A percentile compares a stretch with the other conserved stretches of the same genome.
These are phyloP conservation scores for Agrotis clavis DNA, from an alignment of 2,888 invertebrate species.

Conservation along the genomic window DNA sequence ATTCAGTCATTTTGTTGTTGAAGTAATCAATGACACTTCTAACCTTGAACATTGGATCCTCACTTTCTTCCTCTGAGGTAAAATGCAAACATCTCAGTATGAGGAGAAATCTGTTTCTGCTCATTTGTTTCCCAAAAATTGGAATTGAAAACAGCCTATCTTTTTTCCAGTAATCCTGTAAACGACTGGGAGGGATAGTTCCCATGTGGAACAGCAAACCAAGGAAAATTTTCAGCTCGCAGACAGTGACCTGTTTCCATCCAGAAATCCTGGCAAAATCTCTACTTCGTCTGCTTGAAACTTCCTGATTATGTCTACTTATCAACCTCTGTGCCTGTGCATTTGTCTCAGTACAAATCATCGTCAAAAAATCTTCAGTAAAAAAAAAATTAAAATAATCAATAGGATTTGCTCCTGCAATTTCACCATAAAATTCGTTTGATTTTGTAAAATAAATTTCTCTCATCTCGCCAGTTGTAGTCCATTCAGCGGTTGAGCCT, in stretches of 20 bases:
- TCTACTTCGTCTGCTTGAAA: conserved; percentile 1
- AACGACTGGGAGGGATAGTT: conserved; percentile 4
- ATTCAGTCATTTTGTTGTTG: conserved; percentile 62
- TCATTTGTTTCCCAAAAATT: conserved; percentile 19
- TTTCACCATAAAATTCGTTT: conserved; percentile 9
- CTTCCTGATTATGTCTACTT: not conserved
- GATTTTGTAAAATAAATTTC: conserved; percentile 3
- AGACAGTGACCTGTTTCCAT: not conserved
- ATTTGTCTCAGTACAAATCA: conserved; percentile 23
- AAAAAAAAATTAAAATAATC: conserved; percentile 22
- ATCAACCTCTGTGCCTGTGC: conserved; percentile 11
- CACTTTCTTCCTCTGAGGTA: conserved; percentile 64
- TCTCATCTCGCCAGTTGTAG: not conserved
- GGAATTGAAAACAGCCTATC: conserved; percentile 2
- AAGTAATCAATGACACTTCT: conserved; percentile 69
- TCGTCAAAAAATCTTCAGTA: conserved; percentile 8
- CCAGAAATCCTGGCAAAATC: conserved; percentile 7
- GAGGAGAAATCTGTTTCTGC: conserved; percentile 39
- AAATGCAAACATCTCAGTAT: conserved; percentile 55
- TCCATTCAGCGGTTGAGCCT: not conserved
- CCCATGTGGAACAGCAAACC: conserved; percentile 19
- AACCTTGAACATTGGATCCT: conserved; percentile 54
- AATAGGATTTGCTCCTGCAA: conserved; percentile 12
- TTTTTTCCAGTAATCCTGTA: conserved; percentile 20
- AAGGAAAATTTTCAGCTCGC: conserved; percentile 1